Conservation (phyloP, 1,140 invertebrate species). For the Saccostrea echinata region DNA sequence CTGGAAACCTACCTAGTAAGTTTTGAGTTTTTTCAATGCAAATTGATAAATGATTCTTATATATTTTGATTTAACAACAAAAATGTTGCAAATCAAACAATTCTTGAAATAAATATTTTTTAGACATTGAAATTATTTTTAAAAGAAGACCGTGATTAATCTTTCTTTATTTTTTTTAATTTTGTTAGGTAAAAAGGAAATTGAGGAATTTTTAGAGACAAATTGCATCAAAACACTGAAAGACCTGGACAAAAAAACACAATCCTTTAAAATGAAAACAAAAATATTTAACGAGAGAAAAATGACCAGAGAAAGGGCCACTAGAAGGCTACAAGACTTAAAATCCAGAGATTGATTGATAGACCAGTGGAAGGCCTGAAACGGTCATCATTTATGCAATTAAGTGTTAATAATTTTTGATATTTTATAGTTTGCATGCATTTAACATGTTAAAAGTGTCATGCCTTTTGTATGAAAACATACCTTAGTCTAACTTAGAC, state of each 20-base stretch:
- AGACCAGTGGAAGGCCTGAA: no score
- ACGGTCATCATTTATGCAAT: no score
- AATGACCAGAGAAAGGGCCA: not conserved
- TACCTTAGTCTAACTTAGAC: no score
- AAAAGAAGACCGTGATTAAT: not conserved
- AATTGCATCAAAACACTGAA: not conserved
- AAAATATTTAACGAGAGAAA: not conserved
- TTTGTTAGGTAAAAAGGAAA: not conserved
- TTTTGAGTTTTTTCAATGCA: not conserved
- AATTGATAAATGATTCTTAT: not conserved
- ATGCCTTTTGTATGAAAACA: no score
- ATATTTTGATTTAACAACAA: no score
- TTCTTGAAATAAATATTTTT: not conserved
- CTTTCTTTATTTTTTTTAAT: constrained; percentile 2
- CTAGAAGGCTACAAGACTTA: no score
- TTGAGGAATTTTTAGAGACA: not conserved
- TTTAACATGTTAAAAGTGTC: no score
- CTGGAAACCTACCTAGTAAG: not conserved
- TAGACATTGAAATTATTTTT: not conserved
- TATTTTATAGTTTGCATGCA: no score
- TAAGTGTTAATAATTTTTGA: no score
- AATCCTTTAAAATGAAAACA: not conserved
- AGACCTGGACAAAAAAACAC: not conserved
- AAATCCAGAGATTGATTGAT: no score
- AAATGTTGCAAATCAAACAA: not conserved